Conservation (phyloP, 2,113 vertebrate species). For the Rhinopomastus cyanomelas region DNA sequence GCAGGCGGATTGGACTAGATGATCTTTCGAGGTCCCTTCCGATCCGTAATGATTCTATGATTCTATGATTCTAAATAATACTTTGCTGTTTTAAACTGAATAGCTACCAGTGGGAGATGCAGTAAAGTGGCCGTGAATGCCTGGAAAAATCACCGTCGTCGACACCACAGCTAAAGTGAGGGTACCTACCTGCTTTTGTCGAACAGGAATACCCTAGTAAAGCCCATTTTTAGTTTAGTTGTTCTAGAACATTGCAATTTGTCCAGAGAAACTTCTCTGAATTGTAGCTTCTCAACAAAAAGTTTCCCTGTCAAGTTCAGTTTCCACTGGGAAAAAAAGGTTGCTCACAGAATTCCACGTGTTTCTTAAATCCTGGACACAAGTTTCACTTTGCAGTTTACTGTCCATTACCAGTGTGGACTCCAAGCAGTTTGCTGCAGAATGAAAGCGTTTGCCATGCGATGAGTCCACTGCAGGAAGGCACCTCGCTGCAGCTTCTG, state of each 20-base stretch:
- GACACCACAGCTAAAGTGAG: not conserved
- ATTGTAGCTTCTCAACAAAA: not conserved
- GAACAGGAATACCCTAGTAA: not conserved
- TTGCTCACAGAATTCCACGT: not conserved
- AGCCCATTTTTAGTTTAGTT: not conserved
- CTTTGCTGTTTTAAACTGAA: not conserved
- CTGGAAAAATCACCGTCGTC: not conserved
- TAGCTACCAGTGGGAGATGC: not conserved
- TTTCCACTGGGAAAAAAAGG: not conserved
- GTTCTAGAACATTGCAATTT: not conserved
- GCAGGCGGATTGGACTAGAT: too few relatives aligned
- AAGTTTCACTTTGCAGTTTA: not conserved
- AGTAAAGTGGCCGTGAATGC: not conserved
- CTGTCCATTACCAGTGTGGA: not conserved
- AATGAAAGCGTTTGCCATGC: not conserved
- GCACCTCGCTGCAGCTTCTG: fast-evolving
- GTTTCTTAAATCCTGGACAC: not conserved
- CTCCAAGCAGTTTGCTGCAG: not conserved
- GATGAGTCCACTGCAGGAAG: not conserved
- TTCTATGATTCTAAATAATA: too few relatives aligned
- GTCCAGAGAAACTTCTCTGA: not conserved
- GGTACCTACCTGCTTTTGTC: not conserved
- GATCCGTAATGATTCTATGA: too few relatives aligned
- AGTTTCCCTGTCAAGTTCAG: not conserved
- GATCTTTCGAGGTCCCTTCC: too few relatives aligned